Conservation (phyloP, 2,888 invertebrate species). For the Galeruca laticollis region DNA sequence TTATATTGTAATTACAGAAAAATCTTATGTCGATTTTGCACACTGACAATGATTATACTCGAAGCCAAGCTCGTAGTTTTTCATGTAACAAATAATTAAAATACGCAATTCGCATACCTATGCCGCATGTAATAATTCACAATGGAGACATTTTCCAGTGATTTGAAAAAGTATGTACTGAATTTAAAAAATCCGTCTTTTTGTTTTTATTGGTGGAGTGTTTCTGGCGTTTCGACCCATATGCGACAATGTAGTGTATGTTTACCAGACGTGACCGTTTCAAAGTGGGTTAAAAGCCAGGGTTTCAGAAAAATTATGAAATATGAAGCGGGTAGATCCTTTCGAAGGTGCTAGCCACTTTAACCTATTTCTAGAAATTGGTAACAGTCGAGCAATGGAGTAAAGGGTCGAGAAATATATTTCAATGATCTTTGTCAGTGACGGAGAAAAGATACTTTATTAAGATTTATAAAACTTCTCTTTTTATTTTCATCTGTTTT, state of each 20-base stretch:
- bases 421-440: constrained; percentile 27
- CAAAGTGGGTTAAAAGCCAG: constrained; percentile 50
- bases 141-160: constrained; percentile 8
- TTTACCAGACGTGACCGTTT: constrained; percentile 52
- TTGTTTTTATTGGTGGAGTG: constrained; percentile 45
- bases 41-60: background rate
- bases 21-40: background rate
- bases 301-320: constrained; percentile 45
- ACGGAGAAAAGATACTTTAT: background rate
- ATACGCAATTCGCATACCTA: background rate
- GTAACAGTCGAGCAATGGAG: constrained; percentile 34
- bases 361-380: constrained; percentile 33
- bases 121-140: too few relatives aligned
- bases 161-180: constrained; percentile 14
- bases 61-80: too few relatives aligned
- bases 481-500: background rate
- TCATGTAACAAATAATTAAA: background rate
- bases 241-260: constrained; percentile 49
- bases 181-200: constrained; percentile 19
- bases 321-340: constrained; percentile 41
- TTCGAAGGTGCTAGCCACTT: constrained; percentile 40
- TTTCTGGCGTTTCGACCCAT: constrained; percentile 44
- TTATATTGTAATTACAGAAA: too few relatives aligned
- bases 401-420: constrained; percentile 32
- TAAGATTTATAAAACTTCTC: background rate